These are phyloP conservation scores for Eristalis intricaria DNA, from an alignment of 2,888 invertebrate genomes.

Conservation along the genomic window DNA sequence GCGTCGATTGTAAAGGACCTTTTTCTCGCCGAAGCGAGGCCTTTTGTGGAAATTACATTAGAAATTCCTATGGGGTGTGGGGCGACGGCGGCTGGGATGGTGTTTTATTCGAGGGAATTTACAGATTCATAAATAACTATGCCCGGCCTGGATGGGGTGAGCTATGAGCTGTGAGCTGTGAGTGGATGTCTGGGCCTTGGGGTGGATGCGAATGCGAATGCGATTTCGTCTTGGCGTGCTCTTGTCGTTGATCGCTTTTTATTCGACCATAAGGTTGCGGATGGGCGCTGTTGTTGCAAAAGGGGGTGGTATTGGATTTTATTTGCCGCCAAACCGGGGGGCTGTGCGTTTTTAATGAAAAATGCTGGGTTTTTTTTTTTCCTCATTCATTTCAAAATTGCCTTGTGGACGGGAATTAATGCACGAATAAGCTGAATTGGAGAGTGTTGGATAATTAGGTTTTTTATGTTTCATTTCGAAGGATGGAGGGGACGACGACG, in stretches of 20 bases:
- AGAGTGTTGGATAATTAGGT: slow-evolving; percentile 8
- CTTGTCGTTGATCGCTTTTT: slow-evolving; percentile 63
- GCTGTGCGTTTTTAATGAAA: slow-evolving; percentile 38
- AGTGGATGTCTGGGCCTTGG: background rate
- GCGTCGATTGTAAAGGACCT: slow-evolving; percentile 6
- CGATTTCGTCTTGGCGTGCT: slow-evolving; percentile 23
- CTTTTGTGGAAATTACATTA: slow-evolving; percentile 71
- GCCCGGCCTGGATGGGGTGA: slow-evolving; percentile 8
- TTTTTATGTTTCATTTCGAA: background rate
- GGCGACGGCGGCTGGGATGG: slow-evolving; percentile 22
- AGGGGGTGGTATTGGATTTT: slow-evolving; percentile 33
- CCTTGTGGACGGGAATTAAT: slow-evolving; percentile 36
- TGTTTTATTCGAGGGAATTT: slow-evolving; percentile 73
- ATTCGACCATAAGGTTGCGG: slow-evolving; percentile 55
- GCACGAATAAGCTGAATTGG: slow-evolving; percentile 7
- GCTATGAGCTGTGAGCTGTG: background rate
- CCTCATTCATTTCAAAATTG: slow-evolving; percentile 18
- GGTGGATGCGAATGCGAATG: slow-evolving; percentile 18
- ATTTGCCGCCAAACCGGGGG: slow-evolving; percentile 14
- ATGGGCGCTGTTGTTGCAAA: background rate
- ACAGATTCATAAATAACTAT: slow-evolving; percentile 74
- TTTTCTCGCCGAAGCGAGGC: slow-evolving; percentile 7
- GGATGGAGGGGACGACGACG: background rate
- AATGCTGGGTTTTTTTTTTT: background rate
- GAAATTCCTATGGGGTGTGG: slow-evolving; percentile 70